Evolutionary conservation across 1,140 invertebrate species (phyloP).

Genomic region (Melanaphis sacchari): DNA sequence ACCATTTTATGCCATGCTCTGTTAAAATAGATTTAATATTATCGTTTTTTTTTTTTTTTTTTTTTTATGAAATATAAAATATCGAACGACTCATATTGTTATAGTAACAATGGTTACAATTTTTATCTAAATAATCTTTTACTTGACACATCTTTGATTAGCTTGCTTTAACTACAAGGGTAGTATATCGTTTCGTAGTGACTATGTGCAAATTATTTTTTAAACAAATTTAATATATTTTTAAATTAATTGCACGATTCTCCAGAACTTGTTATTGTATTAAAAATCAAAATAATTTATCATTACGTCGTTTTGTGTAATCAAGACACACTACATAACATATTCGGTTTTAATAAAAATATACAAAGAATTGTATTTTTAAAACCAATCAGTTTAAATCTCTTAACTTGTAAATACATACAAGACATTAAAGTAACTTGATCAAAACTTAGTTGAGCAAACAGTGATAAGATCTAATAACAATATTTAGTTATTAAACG

Average conservation of each 20-base stretch:
- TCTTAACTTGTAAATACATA: not conserved
- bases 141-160: too few species aligned
- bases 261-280: not conserved
- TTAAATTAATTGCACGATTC: not conserved
- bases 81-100: too few species aligned
- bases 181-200: not conserved
- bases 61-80: too few species aligned
- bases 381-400: not conserved
- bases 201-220: not conserved
- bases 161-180: too few species aligned
- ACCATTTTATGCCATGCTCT: too few species aligned
- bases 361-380: not conserved
- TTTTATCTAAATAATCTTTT: too few species aligned
- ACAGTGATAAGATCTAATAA: too few species aligned
- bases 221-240: not conserved
- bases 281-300: not conserved
- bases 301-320: not conserved
- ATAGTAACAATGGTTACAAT: too few species aligned
- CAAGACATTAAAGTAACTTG: not conserved
- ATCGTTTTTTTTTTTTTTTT: too few species aligned
- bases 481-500: not conserved
- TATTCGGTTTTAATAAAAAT: not conserved
- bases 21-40: too few species aligned
- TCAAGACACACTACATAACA: not conserved
- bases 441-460: not conserved